phyloP scores from a whole-genome alignment of 2,888 invertebrate genomes.

The Pristionchus entomophagus region DNA sequence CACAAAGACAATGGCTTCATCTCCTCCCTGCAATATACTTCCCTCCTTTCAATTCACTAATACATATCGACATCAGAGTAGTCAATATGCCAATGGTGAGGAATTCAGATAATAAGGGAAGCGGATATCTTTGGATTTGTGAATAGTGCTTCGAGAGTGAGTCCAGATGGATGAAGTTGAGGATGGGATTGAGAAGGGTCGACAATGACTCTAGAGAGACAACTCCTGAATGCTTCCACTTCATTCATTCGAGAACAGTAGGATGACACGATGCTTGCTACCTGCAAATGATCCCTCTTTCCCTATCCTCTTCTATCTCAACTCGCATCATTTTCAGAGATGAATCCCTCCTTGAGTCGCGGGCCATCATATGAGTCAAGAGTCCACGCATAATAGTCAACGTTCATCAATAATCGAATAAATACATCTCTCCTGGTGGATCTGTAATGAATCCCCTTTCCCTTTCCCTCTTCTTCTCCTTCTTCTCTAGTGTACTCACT shows the following conservation, averaged over 20 bases:
- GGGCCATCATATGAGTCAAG: neutral
- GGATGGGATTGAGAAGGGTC: neutral
- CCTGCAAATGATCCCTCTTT: neutral
- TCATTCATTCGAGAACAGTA: neutral
- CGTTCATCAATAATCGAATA: neutral
- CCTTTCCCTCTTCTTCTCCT: neutral
- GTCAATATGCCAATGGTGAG: too few species aligned
- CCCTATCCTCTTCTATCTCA: neutral
- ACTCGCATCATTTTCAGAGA: neutral
- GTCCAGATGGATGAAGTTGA: neutral
- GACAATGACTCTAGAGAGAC: constrained; percentile 6
- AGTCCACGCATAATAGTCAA: neutral
- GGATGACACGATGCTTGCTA: neutral
- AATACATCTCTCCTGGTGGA: neutral
- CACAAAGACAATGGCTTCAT: neutral
- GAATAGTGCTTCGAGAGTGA: neutral
- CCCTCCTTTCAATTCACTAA: too few species aligned
- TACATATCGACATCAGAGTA: too few species aligned
- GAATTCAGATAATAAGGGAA: neutral
- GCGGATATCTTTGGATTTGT: neutral
- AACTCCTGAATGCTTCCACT: neutral
- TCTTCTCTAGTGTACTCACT: too few species aligned
- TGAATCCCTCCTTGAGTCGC: neutral
- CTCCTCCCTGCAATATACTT: neutral
- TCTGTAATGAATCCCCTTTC: neutral